Evolutionary conservation across 2,113 vertebrate genomes (phyloP), one percentile per base, ranked within the genome.

Genomic region (Carassius carassius): DNA sequence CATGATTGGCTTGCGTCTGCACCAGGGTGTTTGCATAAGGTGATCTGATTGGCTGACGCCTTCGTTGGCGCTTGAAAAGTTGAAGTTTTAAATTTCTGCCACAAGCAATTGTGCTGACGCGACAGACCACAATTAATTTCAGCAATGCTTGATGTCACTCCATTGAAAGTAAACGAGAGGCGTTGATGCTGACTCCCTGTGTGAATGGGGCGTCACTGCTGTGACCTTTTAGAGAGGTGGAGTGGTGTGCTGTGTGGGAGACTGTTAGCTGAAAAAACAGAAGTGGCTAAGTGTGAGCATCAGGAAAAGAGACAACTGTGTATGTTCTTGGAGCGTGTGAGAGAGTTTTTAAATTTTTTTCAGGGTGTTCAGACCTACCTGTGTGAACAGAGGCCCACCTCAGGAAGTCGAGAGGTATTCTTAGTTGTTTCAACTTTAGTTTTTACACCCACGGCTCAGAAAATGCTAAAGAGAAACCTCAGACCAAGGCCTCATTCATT

Each of bases 171-270:
- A 29, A 29, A 29, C 2, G 29, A 29, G 29, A 29, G 29, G 29
- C 29, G 29, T 29, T 29, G 29, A 29, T 29, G 29, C 29, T 29
- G 29, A 29, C 29, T 29, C 29, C 29, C 29, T 2, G 2, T 29
- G 29, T 29, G 29, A 29, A 29, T 29, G 29, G 29, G 29, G 29
- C 29, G 29, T 29, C 84, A 89, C 58, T 83, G 37, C 3, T 49
- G 14, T 88, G 92, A 92, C 90, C 91, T 92, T 93, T 63, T 65
- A 85, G 79, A 84, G 16, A 89, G 92, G 92, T 91, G 92, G 90
- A 88, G 91, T 49, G 54, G 87, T 35, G 41, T 74, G 87, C 86
- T 29, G 29, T 29, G 29, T 29, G 89, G 32, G 21, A 81, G n/a
- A 70, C 87, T 81, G 81, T 44, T 84, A 83, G 51, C 81, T 81